Evolutionary conservation across 2,888 invertebrate genomes (phyloP).

Genomic region (Pachliopta kotzebuea): DNA sequence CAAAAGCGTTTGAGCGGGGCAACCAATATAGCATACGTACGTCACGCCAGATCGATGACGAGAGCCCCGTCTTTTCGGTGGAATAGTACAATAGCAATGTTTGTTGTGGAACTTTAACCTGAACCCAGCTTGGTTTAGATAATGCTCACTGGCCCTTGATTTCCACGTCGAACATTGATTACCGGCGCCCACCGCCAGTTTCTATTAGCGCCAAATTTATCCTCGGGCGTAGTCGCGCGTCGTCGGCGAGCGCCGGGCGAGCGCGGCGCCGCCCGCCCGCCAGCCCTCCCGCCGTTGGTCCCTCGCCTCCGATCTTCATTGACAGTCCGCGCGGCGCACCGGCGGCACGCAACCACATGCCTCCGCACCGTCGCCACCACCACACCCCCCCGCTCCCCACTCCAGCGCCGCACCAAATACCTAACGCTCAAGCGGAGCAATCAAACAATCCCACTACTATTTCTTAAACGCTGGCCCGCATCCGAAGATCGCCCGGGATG

Average conservation of each 20-base stretch:
- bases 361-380: conserved; percentile 49
- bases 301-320: conserved; percentile 37
- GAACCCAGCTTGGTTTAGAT: conserved; percentile 40
- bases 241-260: conserved; percentile 63
- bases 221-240: conserved; percentile 69
- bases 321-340: conserved; percentile 44
- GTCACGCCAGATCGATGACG: conserved; percentile 11
- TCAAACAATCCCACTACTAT: conserved; percentile 44
- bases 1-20: not conserved
- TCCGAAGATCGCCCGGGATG: conserved; percentile 21
- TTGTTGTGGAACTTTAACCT: conserved; percentile 21
- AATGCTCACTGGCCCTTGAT: conserved; percentile 57
- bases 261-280: conserved; percentile 51
- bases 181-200: conserved; percentile 67
- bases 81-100: conserved; percentile 16
- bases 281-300: conserved; percentile 43
- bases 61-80: conserved; percentile 1
- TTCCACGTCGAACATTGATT: conserved; percentile 75
- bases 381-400: conserved; percentile 39
- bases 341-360: conserved; percentile 44
- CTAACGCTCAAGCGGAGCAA: conserved; percentile 5
- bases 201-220: conserved; percentile 78
- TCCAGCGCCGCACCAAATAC: conserved; percentile 34
- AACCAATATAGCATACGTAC: not conserved
- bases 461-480: conserved; percentile 41